Conservation (phyloP, 2,888 invertebrate species). For the Lithophane ornitopus region DNA sequence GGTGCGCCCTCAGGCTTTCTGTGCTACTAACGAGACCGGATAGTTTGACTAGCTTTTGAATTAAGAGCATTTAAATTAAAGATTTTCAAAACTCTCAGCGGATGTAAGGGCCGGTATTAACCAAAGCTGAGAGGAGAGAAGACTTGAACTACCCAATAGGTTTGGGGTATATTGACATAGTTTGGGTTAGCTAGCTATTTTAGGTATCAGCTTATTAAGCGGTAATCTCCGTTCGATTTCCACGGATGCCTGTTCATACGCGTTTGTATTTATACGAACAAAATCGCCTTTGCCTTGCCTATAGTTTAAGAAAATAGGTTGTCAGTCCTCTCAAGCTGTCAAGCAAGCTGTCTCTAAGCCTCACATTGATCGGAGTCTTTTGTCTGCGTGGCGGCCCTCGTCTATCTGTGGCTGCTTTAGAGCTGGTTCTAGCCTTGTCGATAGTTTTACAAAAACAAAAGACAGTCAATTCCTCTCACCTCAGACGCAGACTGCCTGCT, state of each 20-base stretch:
- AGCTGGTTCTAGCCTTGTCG: constrained; percentile 90
- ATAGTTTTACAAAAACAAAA: not conserved
- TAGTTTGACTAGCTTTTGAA: no score
- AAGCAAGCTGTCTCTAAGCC: constrained; percentile 75
- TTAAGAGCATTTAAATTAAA: not conserved
- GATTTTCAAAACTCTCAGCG: not conserved
- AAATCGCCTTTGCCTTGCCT: constrained; percentile 74
- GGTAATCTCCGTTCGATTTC: not conserved
- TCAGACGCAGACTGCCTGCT: constrained; percentile 88
- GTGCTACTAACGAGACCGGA: not conserved
- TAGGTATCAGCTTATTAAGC: not conserved
- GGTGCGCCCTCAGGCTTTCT: not conserved
- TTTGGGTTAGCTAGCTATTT: not conserved
- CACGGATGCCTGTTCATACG: not conserved
- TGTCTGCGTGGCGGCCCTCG: constrained; percentile 41
- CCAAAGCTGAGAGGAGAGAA: not conserved
- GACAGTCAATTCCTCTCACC: constrained; percentile 67
- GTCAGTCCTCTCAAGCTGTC: not conserved
- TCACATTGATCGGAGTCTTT: constrained; percentile 76
- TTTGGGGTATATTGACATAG: not conserved
- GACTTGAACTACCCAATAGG: not conserved
- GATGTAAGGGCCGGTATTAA: not conserved
- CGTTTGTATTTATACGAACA: not conserved
- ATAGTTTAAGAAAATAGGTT: constrained; percentile 40
- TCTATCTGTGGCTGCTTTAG: constrained; percentile 92